phyloP scores from a whole-genome alignment of 2,113 vertebrate genomes.

The Romanogobio albipinnatus region DNA sequence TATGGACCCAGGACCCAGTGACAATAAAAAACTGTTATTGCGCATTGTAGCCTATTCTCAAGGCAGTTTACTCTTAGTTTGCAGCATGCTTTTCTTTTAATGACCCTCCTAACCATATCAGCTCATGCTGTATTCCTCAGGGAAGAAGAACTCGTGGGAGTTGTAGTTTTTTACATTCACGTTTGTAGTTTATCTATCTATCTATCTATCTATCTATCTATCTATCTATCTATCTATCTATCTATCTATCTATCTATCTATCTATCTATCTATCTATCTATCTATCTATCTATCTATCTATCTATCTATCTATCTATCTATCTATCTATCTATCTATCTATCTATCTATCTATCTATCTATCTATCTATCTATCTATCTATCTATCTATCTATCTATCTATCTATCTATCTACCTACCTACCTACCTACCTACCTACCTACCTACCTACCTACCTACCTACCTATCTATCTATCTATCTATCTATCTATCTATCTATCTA shows the following conservation, averaged over 20 bases:
- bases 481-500: no score
- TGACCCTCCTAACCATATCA: neutral
- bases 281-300: neutral
- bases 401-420: no score
- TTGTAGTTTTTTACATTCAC: constrained; percentile 22
- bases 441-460: no score
- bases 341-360: neutral
- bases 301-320: neutral
- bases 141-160: neutral
- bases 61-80: neutral
- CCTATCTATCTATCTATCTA: no score
- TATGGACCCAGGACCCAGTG: neutral
- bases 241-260: neutral
- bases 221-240: neutral
- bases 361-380: no score
- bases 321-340: neutral
- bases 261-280: neutral
- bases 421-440: no score
- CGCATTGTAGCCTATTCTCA: neutral
- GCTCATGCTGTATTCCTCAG: constrained; percentile 22
- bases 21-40: neutral
- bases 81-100: neutral
- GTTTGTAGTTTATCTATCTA: neutral
- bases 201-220: neutral
- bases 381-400: no score